These are phyloP conservation scores for Laterallus jamaicensis DNA, from an alignment of 2,113 vertebrate genomes.

Conservation along the genomic window DNA sequence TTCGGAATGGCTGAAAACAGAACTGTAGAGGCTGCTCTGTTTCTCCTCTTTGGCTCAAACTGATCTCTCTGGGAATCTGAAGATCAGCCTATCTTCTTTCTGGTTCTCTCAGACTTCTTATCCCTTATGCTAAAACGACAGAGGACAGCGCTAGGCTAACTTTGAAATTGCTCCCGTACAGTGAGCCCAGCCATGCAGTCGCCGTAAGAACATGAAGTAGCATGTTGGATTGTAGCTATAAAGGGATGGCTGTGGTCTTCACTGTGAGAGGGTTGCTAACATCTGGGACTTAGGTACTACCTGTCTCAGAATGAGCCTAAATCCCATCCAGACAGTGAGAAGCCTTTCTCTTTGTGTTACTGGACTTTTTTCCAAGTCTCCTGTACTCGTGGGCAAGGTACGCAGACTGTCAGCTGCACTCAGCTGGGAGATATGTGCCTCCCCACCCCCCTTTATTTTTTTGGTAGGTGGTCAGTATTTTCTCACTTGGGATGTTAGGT, in stretches of 20 bases:
- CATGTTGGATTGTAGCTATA: background rate
- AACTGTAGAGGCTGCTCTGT: conserved; percentile 77
- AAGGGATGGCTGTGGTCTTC: background rate
- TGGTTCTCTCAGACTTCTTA: background rate
- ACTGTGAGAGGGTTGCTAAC: background rate
- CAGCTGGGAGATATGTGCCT: background rate
- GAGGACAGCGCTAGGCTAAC: background rate
- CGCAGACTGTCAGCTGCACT: background rate
- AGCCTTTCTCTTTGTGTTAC: background rate
- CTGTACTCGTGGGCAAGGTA: background rate
- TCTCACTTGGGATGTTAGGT: background rate
- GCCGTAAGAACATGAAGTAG: background rate
- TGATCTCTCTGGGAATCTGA: conserved; percentile 1
- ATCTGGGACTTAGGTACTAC: background rate
- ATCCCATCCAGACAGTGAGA: background rate
- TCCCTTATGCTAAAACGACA: background rate
- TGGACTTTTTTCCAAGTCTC: background rate
- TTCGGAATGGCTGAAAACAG: conserved; percentile 77
- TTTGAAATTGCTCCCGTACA: background rate
- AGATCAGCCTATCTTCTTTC: background rate
- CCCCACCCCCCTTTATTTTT: background rate
- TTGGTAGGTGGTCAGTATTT: background rate
- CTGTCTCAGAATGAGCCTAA: background rate
- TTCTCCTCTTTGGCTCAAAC: background rate
- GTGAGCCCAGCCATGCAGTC: background rate